These are phyloP conservation scores for Apogon hyalosoma DNA, from an alignment of 2,797 vertebrate species.

Conservation along the genomic window DNA sequence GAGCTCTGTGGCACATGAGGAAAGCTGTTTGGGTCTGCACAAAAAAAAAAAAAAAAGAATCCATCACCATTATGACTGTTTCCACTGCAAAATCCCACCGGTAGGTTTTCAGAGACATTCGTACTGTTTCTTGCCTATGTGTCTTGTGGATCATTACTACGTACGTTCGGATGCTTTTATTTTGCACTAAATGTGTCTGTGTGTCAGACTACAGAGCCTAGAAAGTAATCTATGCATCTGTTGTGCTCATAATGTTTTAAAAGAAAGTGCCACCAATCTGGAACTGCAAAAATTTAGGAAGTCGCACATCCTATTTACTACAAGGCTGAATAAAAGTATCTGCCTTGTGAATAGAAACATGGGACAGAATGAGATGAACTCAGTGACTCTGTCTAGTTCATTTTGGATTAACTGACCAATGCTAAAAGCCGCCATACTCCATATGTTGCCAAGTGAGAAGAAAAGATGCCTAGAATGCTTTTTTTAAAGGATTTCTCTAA, in stretches of 20 bases:
- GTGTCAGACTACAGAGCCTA: background rate
- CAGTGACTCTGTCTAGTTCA: background rate
- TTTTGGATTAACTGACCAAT: background rate
- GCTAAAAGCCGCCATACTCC: constrained; percentile 21
- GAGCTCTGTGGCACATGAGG: too few relatives aligned
- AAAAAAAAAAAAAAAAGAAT: too few relatives aligned
- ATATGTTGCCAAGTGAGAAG: constrained; percentile 48
- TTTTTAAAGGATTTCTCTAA: constrained; percentile 34
- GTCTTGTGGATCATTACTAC: background rate
- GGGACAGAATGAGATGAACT: background rate
- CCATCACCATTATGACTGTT: too few relatives aligned
- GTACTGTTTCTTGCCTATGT: background rate
- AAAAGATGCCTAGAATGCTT: constrained; percentile 28
- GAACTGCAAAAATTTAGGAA: background rate
- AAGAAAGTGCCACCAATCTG: background rate
- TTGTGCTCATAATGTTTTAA: background rate
- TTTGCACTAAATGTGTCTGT: constrained; percentile 22
- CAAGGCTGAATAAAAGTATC: background rate
- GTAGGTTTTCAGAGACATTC: background rate
- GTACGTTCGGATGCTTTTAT: background rate
- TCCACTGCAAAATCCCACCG: too few relatives aligned
- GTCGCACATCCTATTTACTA: too few relatives aligned
- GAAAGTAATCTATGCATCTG: background rate
- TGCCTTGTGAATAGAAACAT: constrained; percentile 9
- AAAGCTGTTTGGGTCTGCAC: too few relatives aligned